Evolutionary conservation across 2,113 vertebrate species (phyloP), one percentile per base, ranked within the genome.

Genomic region (Hippoglossus stenolepis): DNA sequence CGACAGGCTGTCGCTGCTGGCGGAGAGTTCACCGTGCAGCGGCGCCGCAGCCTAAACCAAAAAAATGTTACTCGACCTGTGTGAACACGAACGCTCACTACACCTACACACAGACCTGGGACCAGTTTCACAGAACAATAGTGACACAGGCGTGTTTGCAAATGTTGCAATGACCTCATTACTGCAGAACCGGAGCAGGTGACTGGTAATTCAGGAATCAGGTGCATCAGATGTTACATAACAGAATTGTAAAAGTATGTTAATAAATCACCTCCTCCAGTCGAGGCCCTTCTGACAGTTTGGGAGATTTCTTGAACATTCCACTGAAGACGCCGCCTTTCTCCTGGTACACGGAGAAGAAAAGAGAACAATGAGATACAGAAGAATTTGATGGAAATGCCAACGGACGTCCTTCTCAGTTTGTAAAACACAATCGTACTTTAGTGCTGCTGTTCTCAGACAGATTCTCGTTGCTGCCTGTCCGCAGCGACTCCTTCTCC

Each of bases 291-390:
- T 80, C 65, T 0, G 82, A 69, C 5, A 11, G 67, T 73, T 87
- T 87, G 47, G 84, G 79, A 59, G 86, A 75, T 71, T 76, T 87
- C 66, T 72, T 91, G 43, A 90, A 85, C 51, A 82, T 87, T 17
- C 75, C 77, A 35, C 69, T 75, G 59, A 91, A 87, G 51, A 84
- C 15, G 2, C 8, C 10, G 70, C 83, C 74, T 65, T 85, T 90
- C 61, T 84, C 86, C 69, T 73, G 74, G 43, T 9, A n/a, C 12
- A 70, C 0, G 53, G n/a, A 68, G 3, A 56, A 49, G 49, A 23
- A 23, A 51, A 7, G 47, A 7, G 31, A 1, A 7, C 31, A 7
- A 7, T 51, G 15, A 17, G 47, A 51, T 5, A 2, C 47, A 20
- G 5, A 5, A 8, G 31, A 31, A 31, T 7, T 7, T 7, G 1